Base-by-base conservation (phyloP, 2,797 vertebrate genomes). In the Miichthys miiuy region DNA sequence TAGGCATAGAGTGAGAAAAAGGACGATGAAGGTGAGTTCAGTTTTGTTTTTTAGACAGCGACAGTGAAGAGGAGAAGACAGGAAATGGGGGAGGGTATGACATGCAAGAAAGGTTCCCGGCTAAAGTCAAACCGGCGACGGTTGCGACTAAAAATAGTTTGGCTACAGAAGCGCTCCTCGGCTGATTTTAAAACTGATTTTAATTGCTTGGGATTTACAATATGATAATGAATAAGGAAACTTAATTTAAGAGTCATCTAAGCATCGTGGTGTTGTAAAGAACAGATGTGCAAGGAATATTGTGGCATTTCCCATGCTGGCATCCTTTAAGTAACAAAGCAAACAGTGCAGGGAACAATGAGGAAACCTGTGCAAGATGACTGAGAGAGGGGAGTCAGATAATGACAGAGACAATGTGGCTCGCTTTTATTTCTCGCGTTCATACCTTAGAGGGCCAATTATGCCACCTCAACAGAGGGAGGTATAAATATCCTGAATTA, bases 401-500 rank as follows among this genome's bases (percentile, higher is more conserved):
- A 56, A 64, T n/a, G 17, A 56, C 38, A 13, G 25, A 48, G 21
- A 67, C 21, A 50, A 73, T 62, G 66, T 23, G 64, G 10, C 55
- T 64, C 51, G 11, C 17, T 73, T 74, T 41, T 50, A 66, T 60
- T 69, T 65, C 13, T 52, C 18, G 5, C 1, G 25, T 21, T 62
- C 50, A 16, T 12, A 65, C 68, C 38, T 68, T 61, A 41, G 54
- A 84, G 73, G 44, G 71, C 70, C 23, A 72, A 80, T 76, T 56
- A 72, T 27, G 48, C 48, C 52, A 21, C 51, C 21, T 71, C 25
- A 56, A 55, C 38, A 41, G 27, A 8, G 52, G 38, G 30, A 71
- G 54, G 27, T 4, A 71, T 55, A 69, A 75, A 83, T 65, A 38
- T 52, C 52, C 57, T 62, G 48, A 68, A 83, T 65, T 62, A 71